Conservation (phyloP, 2,888 invertebrate species). For the Trichopoda pennipes region DNA sequence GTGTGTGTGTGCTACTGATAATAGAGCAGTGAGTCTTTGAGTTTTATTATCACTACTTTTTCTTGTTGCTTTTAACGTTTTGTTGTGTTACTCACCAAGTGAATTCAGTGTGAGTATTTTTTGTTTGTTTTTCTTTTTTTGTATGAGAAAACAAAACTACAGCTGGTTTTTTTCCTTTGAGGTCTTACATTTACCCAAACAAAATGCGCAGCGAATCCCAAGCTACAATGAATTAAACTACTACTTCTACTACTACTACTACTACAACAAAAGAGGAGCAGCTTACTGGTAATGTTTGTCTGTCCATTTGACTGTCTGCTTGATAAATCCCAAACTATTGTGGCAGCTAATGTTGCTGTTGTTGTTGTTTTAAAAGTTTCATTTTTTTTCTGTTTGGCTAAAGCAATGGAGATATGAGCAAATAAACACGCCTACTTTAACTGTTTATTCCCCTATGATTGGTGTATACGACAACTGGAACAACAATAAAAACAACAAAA, state of each 20-base stretch:
- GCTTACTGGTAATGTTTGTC: slow-evolving; percentile 16
- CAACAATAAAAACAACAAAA: slow-evolving; percentile 14
- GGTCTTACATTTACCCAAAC: slow-evolving; percentile 9
- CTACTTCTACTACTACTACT: slow-evolving; percentile 27
- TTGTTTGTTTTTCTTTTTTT: slow-evolving; percentile 8
- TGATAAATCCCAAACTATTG: neutral
- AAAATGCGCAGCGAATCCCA: slow-evolving; percentile 28
- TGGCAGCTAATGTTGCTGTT: slow-evolving; percentile 10
- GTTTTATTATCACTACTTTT: slow-evolving; percentile 61
- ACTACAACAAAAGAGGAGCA: slow-evolving; percentile 40
- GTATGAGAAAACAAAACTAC: slow-evolving; percentile 12
- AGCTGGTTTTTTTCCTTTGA: slow-evolving; percentile 68
- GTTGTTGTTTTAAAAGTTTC: neutral
- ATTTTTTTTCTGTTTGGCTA: slow-evolving; percentile 8
- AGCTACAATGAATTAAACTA: slow-evolving; percentile 12
- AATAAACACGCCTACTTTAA: slow-evolving; percentile 65
- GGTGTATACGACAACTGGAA: slow-evolving; percentile 38
- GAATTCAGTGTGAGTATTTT: slow-evolving; percentile 62
- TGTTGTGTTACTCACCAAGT: slow-evolving; percentile 68
- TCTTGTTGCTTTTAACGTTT: slow-evolving; percentile 59
- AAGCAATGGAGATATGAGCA: slow-evolving; percentile 50
- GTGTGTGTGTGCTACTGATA: slow-evolving; percentile 53
- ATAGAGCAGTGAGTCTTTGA: slow-evolving; percentile 67
- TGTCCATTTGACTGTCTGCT: neutral
- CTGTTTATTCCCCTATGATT: slow-evolving; percentile 53